Evolutionary conservation across 2,797 vertebrate genomes (phyloP), one percentile per base, ranked within the genome.

Genomic region (Decapterus maruadsi): DNA sequence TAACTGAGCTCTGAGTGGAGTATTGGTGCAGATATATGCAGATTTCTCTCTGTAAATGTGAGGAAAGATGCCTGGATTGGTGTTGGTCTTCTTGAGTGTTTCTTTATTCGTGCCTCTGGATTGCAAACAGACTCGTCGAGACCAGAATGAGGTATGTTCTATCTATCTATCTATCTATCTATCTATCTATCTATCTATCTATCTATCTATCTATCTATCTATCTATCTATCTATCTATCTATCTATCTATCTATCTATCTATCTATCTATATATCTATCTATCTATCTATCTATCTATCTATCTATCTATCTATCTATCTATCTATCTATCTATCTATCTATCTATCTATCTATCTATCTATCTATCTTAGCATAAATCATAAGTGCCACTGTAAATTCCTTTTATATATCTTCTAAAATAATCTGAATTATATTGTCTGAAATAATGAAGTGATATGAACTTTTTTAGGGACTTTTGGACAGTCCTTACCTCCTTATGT

Each of bases 81-180:
- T 82, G 11, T 9, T 89, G 64, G 43, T 93, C 0, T 31, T 91
- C 9, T 78, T 94, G 26, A 45, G 71, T 26, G n/a, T 84, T 3
- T 83, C 81, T 62, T 82, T 77, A 40, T 76, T 87, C 57, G 54
- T 82, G 58, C 58, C 45, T 61, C 62, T 85, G 48, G 70, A 86
- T 50, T 87, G 90, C 55, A 83, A 55, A 79, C n/a, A 76, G 19
- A 80, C 65, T 20, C 59, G 50, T 48, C 60, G 53, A 22, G 42
- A 76, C n/a, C 29, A 78, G 50, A 26, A 50, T 48, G 38, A 90
- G 90, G 94, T 94, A 80, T 77, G 66, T 8, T 19, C 43, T 45
- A 45, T 14, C 43, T 16, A 45, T 14, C 13, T 45, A 45, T 45
- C 43, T 45, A 45, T 45, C 43, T 45, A 45, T 45, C 14, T 45